phyloP scores from a whole-genome alignment of 2,888 invertebrate genomes.

The Agrypnus murinus region DNA sequence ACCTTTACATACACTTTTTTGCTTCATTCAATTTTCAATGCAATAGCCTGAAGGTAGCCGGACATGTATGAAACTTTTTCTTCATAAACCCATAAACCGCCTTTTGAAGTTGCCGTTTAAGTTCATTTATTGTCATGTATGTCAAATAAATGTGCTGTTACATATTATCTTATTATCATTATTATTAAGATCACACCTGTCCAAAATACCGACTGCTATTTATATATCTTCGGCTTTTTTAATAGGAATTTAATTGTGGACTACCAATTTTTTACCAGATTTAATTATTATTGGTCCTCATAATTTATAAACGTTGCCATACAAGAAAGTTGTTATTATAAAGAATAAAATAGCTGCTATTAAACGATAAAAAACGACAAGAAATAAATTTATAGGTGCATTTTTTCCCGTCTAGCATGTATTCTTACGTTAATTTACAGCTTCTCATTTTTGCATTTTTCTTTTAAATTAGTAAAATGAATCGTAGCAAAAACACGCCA shows the following conservation, averaged over 20 bases:
- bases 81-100: neutral
- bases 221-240: conserved; percentile 12
- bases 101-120: conserved; percentile 19
- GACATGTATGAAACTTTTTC: neutral
- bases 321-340: neutral
- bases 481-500: conserved; percentile 1
- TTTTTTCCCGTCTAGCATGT: too few relatives aligned
- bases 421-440: too few relatives aligned
- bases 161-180: conserved; percentile 36
- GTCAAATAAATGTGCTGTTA: conserved; percentile 5
- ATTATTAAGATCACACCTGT: conserved; percentile 40
- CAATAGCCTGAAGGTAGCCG: neutral
- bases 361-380: too few relatives aligned
- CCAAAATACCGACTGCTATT: conserved; percentile 20
- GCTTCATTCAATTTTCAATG: neutral
- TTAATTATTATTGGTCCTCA: neutral
- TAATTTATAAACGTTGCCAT: neutral
- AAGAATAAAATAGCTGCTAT: neutral
- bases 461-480: neutral
- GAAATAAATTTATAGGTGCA: too few relatives aligned
- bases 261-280: conserved; percentile 18
- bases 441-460: too few relatives aligned
- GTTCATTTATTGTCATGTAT: conserved; percentile 34
- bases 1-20: too few relatives aligned
- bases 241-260: neutral